Conservation (phyloP, 2,888 invertebrate genomes). For the Suillia variegata region DNA sequence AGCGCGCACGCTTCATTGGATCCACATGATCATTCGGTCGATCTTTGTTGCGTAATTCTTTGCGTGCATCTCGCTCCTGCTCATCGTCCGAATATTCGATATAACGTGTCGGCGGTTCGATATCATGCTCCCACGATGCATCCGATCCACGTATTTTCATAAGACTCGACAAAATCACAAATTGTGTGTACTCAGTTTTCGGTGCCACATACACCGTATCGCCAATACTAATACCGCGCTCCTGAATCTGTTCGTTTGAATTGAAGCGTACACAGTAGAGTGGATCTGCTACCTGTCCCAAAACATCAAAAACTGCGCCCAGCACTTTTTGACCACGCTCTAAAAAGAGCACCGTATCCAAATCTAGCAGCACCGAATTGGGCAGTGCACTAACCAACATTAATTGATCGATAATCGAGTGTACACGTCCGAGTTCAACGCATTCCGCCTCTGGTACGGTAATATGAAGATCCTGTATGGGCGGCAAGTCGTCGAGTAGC, state of each 20-base stretch:
- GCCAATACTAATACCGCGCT: conserved; percentile 70
- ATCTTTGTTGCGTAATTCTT: conserved; percentile 52
- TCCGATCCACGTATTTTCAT: conserved; percentile 82
- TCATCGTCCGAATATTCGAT: conserved; percentile 91
- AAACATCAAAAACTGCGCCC: conserved; percentile 83
- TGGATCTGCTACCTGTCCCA: conserved; percentile 85
- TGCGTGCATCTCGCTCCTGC: conserved; percentile 69
- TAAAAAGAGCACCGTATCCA: conserved; percentile 86
- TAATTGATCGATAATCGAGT: conserved; percentile 74
- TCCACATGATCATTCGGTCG: conserved; percentile 38
- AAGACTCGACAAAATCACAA: conserved; percentile 76
- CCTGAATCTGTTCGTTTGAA: conserved; percentile 73
- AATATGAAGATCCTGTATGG: conserved; percentile 80
- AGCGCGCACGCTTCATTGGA: conserved; percentile 30
- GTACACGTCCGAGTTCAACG: conserved; percentile 74
- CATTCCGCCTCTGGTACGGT: conserved; percentile 78
- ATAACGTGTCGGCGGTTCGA: conserved; percentile 75
- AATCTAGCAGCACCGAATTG: conserved; percentile 77
- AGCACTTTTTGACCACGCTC: conserved; percentile 77
- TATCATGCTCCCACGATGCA: conserved; percentile 84
- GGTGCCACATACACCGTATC: conserved; percentile 84
- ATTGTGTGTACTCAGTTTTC: conserved; percentile 73
- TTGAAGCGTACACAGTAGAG: conserved; percentile 92
- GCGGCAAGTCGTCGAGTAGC: conserved; percentile 73
- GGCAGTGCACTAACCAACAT: conserved; percentile 74